phyloP scores from a whole-genome alignment of 2,797 vertebrate genomes.

The Falco berigora region DNA sequence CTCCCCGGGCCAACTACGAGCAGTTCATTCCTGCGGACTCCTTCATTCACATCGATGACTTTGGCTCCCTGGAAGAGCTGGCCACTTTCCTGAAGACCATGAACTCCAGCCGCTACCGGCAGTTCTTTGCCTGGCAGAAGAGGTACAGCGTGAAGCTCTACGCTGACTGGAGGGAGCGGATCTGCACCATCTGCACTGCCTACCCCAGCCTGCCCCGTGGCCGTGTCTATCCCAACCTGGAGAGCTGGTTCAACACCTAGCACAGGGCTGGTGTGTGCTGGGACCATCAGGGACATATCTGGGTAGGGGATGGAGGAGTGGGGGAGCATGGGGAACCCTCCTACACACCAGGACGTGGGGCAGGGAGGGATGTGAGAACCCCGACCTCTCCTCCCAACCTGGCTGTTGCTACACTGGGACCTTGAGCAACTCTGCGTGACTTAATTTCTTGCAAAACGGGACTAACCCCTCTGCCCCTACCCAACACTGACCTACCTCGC shows the following conservation, averaged over 20 bases:
- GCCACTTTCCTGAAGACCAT: conserved; percentile 75
- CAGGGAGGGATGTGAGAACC: neutral
- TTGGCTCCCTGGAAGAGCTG: conserved; percentile 75
- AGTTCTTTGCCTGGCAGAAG: conserved; percentile 81
- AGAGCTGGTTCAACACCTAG: conserved; percentile 72
- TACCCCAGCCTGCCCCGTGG: conserved; percentile 66
- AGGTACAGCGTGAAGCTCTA: conserved; percentile 73
- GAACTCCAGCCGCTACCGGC: conserved; percentile 72
- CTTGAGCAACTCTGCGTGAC: neutral
- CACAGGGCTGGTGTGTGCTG: neutral
- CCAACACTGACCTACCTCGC: neutral
- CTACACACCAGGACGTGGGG: neutral
- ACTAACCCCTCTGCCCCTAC: fast-evolving
- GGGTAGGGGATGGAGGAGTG: neutral
- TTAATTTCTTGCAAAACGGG: neutral
- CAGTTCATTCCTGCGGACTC: conserved; percentile 78
- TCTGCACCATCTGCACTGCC: conserved; percentile 81
- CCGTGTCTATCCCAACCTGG: conserved; percentile 74
- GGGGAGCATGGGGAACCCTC: fast-evolving
- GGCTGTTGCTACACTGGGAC: neutral
- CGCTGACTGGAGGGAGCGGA: conserved; percentile 81
- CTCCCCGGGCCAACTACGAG: conserved; percentile 78
- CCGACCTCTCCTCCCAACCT: neutral
- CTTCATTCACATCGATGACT: conserved; percentile 88
- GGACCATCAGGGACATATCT: neutral